These are phyloP conservation scores for Acipenser ruthenus DNA, from an alignment of 2,797 vertebrate species.

Conservation along the genomic window DNA sequence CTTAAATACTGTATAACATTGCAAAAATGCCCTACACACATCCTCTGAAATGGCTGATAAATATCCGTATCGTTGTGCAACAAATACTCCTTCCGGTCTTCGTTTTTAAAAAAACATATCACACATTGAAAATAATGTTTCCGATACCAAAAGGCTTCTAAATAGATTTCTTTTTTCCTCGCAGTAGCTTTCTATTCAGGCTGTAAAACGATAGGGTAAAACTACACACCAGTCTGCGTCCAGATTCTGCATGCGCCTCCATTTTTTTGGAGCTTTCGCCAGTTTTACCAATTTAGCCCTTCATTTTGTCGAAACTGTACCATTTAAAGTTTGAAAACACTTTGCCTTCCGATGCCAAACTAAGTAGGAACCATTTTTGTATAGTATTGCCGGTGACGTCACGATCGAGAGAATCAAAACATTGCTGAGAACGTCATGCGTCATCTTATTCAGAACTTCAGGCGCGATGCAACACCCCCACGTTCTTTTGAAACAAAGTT, in stretches of 20 bases:
- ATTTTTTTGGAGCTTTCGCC: conserved; percentile 75
- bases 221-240: conserved; percentile 93
- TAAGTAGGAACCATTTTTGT: conserved; percentile 81
- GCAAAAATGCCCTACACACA: neutral
- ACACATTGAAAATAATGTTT: conserved; percentile 14
- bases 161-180: conserved; percentile 21
- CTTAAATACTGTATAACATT: too few relatives aligned
- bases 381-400: conserved; percentile 72
- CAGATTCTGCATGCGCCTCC: conserved; percentile 79
- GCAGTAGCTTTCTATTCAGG: conserved; percentile 35
- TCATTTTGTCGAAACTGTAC: conserved; percentile 49
- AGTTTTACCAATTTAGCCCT: conserved; percentile 52
- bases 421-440: conserved; percentile 65
- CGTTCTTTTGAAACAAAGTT: conserved; percentile 10
- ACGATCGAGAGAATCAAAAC: conserved; percentile 79
- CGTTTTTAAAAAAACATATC: conserved; percentile 4
- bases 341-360: conserved; percentile 76
- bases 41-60: conserved; percentile 10
- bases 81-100: conserved; percentile 12
- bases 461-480: conserved; percentile 10
- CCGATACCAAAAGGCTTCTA: conserved; percentile 19
- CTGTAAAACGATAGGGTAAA: conserved; percentile 52
- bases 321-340: conserved; percentile 45
- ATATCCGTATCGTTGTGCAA: conserved; percentile 15
- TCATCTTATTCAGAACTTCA: conserved; percentile 30